phyloP scores from a whole-genome alignment of 2,797 vertebrate species.

The Pseudotriccus pelzelni region DNA sequence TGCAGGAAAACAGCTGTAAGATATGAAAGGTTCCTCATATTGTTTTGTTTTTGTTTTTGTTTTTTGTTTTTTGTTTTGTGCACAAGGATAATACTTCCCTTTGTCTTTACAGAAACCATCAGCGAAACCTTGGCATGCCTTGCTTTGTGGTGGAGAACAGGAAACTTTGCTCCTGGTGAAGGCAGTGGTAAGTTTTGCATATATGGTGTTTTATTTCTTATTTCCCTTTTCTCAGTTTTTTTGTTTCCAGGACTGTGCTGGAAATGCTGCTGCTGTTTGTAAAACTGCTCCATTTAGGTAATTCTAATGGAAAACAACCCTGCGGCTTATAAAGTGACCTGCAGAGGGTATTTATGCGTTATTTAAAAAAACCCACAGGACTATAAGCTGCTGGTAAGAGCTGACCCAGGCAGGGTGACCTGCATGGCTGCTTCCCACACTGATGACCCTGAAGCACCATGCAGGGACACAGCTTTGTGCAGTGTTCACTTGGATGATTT shows the following conservation, averaged over 20 bases:
- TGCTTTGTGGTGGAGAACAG: neutral
- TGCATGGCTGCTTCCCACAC: fast-evolving
- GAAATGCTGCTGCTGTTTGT: neutral
- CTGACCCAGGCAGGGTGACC: neutral
- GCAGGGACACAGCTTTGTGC: neutral
- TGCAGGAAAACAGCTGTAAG: neutral
- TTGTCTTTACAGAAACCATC: neutral
- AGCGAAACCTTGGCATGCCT: neutral
- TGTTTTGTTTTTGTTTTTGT: too few relatives aligned
- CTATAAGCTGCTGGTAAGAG: neutral
- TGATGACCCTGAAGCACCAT: fast-evolving
- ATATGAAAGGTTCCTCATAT: neutral
- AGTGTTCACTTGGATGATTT: neutral
- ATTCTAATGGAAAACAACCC: neutral
- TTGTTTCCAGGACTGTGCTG: neutral
- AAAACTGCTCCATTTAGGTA: neutral
- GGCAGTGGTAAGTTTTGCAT: neutral
- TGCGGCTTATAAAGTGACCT: neutral
- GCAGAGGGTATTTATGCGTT: neutral
- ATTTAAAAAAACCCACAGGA: neutral
- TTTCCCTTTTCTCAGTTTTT: neutral
- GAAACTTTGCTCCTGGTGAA: neutral
- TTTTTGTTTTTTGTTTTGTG: neutral
- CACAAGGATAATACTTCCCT: neutral
- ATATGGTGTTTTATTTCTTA: neutral